These are phyloP conservation scores for Polietes domitor DNA, from an alignment of 2,888 invertebrate species.

Conservation along the genomic window DNA sequence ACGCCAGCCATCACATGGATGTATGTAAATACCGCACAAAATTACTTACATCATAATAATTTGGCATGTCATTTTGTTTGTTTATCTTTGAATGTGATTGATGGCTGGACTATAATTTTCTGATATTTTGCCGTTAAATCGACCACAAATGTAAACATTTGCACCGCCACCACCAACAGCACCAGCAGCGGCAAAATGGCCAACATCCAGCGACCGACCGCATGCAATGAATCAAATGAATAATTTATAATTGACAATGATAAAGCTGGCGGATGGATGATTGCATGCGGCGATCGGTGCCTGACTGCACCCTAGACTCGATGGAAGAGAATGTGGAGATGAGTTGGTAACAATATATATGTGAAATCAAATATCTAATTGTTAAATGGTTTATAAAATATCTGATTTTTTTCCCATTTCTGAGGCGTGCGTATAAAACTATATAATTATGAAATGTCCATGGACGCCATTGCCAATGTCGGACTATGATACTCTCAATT, in stretches of 20 bases:
- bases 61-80: not conserved
- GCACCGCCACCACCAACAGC: conserved; percentile 28
- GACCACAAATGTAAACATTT: conserved; percentile 58
- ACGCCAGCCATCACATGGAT: not conserved
- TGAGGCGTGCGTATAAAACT: too few species aligned
- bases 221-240: conserved; percentile 42
- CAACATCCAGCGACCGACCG: not conserved
- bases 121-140: conserved; percentile 50
- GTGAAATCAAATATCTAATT: too few species aligned
- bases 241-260: conserved; percentile 40
- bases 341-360: not conserved
- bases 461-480: too few species aligned
- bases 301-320: not conserved
- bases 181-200: conserved; percentile 4
- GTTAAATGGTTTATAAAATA: too few species aligned
- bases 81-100: conserved; percentile 15
- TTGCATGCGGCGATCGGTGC: not conserved
- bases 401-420: too few species aligned
- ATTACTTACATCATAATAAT: not conserved
- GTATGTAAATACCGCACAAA: not conserved
- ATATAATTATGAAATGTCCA: too few species aligned
- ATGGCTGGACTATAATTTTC: conserved; percentile 12
- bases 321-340: not conserved
- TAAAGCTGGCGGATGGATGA: conserved; percentile 2
- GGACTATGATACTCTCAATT: too few species aligned